phyloP scores from a whole-genome alignment of 2,888 invertebrate species.

The Brenthis ino region DNA sequence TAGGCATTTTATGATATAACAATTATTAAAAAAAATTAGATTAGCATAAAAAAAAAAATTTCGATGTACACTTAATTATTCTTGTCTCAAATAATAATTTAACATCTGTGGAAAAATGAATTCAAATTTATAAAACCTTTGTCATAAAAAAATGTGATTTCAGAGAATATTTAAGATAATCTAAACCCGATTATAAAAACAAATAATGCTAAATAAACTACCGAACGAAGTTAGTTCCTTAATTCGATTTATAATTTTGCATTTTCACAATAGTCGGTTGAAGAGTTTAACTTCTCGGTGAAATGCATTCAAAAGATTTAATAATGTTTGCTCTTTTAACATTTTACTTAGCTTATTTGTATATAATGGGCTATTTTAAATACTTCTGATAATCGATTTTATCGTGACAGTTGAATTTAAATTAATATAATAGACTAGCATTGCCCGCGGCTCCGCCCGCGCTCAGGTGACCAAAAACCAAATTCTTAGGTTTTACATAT shows the following conservation, averaged over 20 bases:
- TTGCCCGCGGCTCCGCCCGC: too few species aligned
- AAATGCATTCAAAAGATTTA: conserved; percentile 20
- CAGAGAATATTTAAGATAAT: background rate
- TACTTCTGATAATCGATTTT: conserved; percentile 1
- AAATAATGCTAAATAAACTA: conserved; percentile 5
- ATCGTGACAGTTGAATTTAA: background rate
- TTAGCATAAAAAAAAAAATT: too few species aligned
- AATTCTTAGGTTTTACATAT: too few species aligned
- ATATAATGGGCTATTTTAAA: conserved; percentile 16
- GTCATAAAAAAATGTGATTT: background rate
- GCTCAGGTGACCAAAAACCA: too few species aligned
- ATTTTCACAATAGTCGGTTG: conserved; percentile 18
- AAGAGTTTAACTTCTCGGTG: conserved; percentile 12
- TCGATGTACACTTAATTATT: too few species aligned
- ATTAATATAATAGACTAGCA: background rate
- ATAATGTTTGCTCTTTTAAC: conserved; percentile 18
- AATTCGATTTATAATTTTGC: conserved; percentile 18
- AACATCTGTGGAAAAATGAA: too few species aligned
- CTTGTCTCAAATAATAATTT: too few species aligned
- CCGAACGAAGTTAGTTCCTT: conserved; percentile 16
- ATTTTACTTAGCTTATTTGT: conserved; percentile 15
- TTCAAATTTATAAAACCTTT: too few species aligned
- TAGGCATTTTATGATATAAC: too few species aligned
- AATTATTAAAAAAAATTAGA: too few species aligned
- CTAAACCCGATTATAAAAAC: conserved; percentile 1